A percentile compares a stretch with the other conserved stretches of the same genome.
phyloP scores from a whole-genome alignment of 2,113 vertebrate genomes.

The Oreochromis spilurus region DNA sequence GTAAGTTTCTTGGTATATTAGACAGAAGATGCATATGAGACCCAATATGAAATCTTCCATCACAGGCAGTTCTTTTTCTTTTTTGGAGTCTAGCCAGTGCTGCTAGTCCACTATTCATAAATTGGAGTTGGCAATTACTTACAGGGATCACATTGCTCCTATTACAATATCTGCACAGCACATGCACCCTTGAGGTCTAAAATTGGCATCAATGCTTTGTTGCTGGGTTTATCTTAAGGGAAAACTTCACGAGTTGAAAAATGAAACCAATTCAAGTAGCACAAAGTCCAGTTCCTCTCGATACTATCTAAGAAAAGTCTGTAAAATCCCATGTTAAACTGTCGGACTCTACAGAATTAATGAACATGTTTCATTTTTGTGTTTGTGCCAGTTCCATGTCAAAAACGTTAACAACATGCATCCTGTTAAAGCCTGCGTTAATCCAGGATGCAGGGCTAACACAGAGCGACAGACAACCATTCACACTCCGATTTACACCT shows the following conservation, averaged over 20 bases:
- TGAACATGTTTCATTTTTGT: neutral
- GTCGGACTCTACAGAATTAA: neutral
- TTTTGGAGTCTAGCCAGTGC: neutral
- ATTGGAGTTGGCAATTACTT: neutral
- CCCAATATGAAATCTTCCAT: neutral
- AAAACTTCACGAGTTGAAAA: neutral
- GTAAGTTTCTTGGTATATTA: neutral
- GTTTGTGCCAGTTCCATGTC: neutral
- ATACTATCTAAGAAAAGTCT: neutral
- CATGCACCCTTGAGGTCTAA: neutral
- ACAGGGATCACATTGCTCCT: neutral
- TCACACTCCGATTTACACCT: neutral
- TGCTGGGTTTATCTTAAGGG: neutral
- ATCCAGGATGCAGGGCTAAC: neutral
- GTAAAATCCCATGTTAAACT: neutral
- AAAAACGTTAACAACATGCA: neutral
- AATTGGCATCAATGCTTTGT: neutral
- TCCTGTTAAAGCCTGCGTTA: neutral
- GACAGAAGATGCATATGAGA: neutral
- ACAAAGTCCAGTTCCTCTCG: neutral
- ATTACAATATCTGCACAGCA: neutral
- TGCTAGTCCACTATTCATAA: neutral
- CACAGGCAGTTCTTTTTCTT: neutral
- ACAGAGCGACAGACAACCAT: neutral
- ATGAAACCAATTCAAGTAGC: neutral